phyloP scores from a whole-genome alignment of 2,888 invertebrate species.

The Cheilosia soror region DNA sequence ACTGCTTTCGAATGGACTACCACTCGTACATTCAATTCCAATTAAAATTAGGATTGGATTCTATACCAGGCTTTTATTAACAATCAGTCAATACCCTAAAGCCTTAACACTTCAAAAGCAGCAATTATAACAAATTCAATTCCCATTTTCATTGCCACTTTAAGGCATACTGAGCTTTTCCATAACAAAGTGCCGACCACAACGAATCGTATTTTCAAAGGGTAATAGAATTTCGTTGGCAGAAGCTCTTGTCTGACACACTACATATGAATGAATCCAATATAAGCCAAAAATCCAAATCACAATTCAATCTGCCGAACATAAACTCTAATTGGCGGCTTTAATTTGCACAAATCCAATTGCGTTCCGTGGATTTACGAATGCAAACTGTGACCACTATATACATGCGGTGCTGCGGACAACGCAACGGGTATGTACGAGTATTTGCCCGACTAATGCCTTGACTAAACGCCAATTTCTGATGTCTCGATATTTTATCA shows the following conservation, averaged over 20 bases:
- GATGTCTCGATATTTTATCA: constrained; percentile 11
- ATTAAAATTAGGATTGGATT: not conserved
- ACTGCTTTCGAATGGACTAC: not conserved
- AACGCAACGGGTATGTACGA: not conserved
- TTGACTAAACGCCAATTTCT: constrained; percentile 7
- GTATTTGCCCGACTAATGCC: not conserved
- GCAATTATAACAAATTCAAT: constrained; percentile 41
- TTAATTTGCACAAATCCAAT: constrained; percentile 1
- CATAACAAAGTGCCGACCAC: not conserved
- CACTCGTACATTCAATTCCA: not conserved
- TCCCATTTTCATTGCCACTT: not conserved
- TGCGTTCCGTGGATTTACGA: not conserved
- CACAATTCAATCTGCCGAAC: not conserved
- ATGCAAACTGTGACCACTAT: not conserved
- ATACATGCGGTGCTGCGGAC: not conserved
- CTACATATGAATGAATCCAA: not conserved
- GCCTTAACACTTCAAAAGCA: not conserved
- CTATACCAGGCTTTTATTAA: not conserved
- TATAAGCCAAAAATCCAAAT: constrained; percentile 11
- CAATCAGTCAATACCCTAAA: not conserved
- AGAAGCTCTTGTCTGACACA: no score
- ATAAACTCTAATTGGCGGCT: constrained; percentile 5
- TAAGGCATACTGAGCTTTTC: constrained; percentile 1
- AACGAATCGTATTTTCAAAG: not conserved
- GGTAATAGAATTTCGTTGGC: constrained; percentile 24